These are phyloP conservation scores for Herpailurus yagouaroundi DNA, from an alignment of 2,113 vertebrate species.

Conservation along the genomic window DNA sequence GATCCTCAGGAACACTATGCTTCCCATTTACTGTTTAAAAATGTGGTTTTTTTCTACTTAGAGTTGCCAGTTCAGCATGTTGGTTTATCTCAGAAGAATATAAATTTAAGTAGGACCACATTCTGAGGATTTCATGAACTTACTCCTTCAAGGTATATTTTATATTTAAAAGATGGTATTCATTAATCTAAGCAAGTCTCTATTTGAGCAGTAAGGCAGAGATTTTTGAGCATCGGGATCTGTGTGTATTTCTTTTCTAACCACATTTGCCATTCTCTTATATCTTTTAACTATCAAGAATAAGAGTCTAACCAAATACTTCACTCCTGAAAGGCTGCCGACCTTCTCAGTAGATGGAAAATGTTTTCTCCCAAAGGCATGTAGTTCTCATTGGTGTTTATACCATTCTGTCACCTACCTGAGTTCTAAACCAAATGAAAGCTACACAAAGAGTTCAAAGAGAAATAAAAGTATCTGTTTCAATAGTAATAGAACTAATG, in stretches of 20 bases:
- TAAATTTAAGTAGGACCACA: not conserved
- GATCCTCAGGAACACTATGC: not conserved
- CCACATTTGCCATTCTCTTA: not conserved
- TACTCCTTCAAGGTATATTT: not conserved
- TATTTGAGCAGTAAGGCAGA: not conserved
- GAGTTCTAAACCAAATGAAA: not conserved
- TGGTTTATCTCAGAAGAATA: not conserved
- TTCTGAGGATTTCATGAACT: not conserved
- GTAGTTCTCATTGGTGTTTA: not conserved
- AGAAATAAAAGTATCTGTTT: not conserved
- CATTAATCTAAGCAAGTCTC: not conserved
- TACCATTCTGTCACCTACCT: not conserved
- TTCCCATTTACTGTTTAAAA: not conserved
- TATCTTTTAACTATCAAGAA: not conserved
- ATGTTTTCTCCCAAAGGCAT: not conserved
- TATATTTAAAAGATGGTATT: not conserved
- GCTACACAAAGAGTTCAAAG: not conserved
- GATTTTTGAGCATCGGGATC: not conserved
- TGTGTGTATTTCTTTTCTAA: not conserved
- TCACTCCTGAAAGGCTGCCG: not conserved
- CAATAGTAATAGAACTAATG: not conserved
- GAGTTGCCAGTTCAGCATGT: not conserved
- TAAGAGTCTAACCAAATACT: not conserved
- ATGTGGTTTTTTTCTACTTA: not conserved
- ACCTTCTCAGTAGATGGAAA: not conserved